phyloP scores from a whole-genome alignment of 2,888 invertebrate species.

The Rhingia campestris region DNA sequence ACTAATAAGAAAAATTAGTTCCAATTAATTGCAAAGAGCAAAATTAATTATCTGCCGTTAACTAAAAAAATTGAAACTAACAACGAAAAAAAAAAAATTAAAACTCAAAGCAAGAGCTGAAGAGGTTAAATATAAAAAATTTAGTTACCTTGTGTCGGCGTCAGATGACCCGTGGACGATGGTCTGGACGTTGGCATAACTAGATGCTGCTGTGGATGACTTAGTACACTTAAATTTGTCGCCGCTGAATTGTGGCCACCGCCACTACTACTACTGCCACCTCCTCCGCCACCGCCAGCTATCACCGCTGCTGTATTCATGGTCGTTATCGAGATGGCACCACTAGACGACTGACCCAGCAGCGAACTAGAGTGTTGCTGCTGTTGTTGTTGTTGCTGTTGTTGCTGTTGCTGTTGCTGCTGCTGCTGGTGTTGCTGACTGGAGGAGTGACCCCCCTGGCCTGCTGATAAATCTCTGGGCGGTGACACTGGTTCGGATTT shows the following conservation, averaged over 20 bases:
- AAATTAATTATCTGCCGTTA: constrained; percentile 59
- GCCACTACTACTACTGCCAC: constrained; percentile 77
- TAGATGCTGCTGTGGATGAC: constrained; percentile 84
- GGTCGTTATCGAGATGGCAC: constrained; percentile 78
- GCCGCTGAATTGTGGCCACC: constrained; percentile 74
- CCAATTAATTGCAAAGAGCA: constrained; percentile 61
- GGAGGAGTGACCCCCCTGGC: constrained; percentile 77
- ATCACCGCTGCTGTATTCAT: constrained; percentile 79
- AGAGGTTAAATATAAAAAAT: constrained; percentile 34
- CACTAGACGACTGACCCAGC: constrained; percentile 74
- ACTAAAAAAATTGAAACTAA: constrained; percentile 30
- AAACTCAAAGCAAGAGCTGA: constrained; percentile 58
- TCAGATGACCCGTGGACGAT: constrained; percentile 85
- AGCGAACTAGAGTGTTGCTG: constrained; percentile 75
- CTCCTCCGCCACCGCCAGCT: constrained; percentile 78
- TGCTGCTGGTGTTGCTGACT: constrained; percentile 80
- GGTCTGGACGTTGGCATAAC: constrained; percentile 84
- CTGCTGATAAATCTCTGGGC: constrained; percentile 89
- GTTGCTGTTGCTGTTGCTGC: constrained; percentile 77
- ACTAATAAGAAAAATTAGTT: constrained; percentile 36
- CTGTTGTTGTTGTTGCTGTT: constrained; percentile 77
- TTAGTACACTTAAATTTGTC: constrained; percentile 84
- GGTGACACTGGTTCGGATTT: constrained; percentile 98
- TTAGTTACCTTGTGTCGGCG: constrained; percentile 84
- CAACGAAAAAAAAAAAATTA: constrained; percentile 57